Conservation (phyloP, 2,888 invertebrate species). For the Lypha dubia region DNA sequence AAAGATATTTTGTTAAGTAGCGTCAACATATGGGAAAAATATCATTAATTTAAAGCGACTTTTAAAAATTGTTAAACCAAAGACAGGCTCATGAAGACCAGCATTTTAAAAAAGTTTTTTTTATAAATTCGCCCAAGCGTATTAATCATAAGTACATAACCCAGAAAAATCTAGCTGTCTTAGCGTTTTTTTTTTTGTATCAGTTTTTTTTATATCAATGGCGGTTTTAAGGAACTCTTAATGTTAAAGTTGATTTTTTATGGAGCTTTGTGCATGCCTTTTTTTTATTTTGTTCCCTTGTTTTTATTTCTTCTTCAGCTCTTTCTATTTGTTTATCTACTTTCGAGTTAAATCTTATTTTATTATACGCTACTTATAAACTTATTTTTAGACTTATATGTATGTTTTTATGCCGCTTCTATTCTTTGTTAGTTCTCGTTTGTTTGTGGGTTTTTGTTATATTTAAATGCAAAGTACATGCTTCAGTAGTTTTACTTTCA, state of each 20-base stretch:
- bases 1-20: no score
- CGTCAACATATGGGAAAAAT: no score
- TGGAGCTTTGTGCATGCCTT: slow-evolving; percentile 15
- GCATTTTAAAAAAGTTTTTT: background rate
- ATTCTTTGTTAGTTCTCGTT: slow-evolving; percentile 12
- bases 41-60: no score
- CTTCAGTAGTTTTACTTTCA: slow-evolving; percentile 42
- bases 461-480: slow-evolving; percentile 14
- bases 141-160: background rate
- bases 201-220: slow-evolving; percentile 2
- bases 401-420: slow-evolving; percentile 11
- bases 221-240: slow-evolving; percentile 25
- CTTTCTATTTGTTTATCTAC: slow-evolving; percentile 19
- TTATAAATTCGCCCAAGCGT: background rate
- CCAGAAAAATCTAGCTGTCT: background rate
- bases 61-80: no score
- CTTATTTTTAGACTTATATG: slow-evolving; percentile 23
- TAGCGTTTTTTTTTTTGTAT: slow-evolving; percentile 1
- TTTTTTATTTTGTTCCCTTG: background rate
- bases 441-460: no score
- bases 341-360: slow-evolving; percentile 43
- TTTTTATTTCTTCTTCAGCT: slow-evolving; percentile 9
- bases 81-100: background rate
- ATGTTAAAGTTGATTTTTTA: slow-evolving; percentile 24
- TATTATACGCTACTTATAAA: slow-evolving; percentile 37